Percentiles rank a stretch among this genome's conserved stretches.
These are phyloP conservation scores for Chelonus insularis DNA, from an alignment of 1,140 invertebrate genomes.

Conservation along the genomic window DNA sequence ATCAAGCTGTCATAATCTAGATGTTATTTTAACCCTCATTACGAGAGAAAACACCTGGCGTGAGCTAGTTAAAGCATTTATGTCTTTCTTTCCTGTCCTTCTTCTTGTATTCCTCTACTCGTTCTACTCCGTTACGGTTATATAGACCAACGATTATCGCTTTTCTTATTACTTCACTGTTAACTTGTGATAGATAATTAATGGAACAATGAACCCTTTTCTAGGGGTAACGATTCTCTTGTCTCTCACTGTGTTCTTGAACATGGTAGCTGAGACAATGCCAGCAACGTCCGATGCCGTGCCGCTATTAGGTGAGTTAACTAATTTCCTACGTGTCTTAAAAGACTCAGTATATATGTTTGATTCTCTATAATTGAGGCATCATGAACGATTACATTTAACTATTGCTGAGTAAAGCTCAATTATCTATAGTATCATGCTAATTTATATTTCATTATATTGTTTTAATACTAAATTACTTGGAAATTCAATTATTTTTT, in stretches of 20 bases:
- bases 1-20: neutral
- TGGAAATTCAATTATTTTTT: no score
- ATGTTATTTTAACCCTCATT: slow-evolving; percentile 8
- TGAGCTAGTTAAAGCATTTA: neutral
- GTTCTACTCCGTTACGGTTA: neutral
- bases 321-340: neutral
- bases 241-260: slow-evolving; percentile 97
- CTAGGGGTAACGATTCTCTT: slow-evolving; percentile 97
- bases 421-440: no score
- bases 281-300: slow-evolving; percentile 89
- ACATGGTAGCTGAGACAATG: slow-evolving; percentile 91
- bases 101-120: neutral
- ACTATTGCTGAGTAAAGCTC: no score
- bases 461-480: no score
- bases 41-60: slow-evolving; percentile 2
- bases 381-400: no score
- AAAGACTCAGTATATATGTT: neutral
- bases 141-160: neutral
- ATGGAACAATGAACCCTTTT: slow-evolving; percentile 19
- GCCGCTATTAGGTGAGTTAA: slow-evolving; percentile 63
- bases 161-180: neutral
- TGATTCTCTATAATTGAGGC: neutral
- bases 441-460: no score
- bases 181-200: slow-evolving; percentile 9
- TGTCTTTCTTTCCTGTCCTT: neutral